Base-by-base conservation (phyloP, 2,113 vertebrate genomes). In the Platysteira castanea region DNA sequence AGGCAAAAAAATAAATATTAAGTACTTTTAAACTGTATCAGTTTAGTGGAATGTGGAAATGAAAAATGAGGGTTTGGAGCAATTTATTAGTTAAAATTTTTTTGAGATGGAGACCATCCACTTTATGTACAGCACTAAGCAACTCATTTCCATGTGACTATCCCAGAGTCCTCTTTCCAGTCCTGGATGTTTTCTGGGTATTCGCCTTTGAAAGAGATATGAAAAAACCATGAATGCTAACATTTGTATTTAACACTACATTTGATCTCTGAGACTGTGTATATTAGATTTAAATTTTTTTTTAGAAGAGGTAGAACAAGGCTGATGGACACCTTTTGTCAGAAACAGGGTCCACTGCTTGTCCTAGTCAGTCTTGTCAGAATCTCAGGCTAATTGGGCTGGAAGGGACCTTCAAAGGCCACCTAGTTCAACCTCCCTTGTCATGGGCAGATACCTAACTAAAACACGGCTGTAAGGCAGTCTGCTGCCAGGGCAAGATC, bases 171-270 rank as follows among this genome's bases (percentile, higher is more conserved):
- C 10, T 80, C 31, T 31, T 88, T 76, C n/a, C 20, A 77, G 68
- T 53, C 41, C 23, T 56, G 16, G 69, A 68, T 9, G 17, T 64
- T 83, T 83, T 77, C n/a, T 15, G 60, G 54, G 15, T 85, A 50
- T 65, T 76, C 24, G 57, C 15, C 41, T 77, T 80, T 46, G 27
- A 84, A 57, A 81, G 11, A 7, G 20, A 15, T 18, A 33, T 33
- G 14, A 61, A 80, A 68, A 11, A 0, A 4, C 0, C 1, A 2
- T 24, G 1, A 53, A 46, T 28, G 23, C 5, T 53, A 57, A 56
- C 11, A 20, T 57, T 63, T 56, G 11, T 74, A 27, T 63, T 41
- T 89, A 87, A 59, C 4, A 26, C 18, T 21, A 0, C 28, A 17
- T 81, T 50, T 70, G 56, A 27, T 24, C 5, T 74, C 84, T 74